Evolutionary conservation across 1,140 invertebrate species (phyloP), one percentile per base, ranked within the genome.

Genomic region (Anoplophora glabripennis): DNA sequence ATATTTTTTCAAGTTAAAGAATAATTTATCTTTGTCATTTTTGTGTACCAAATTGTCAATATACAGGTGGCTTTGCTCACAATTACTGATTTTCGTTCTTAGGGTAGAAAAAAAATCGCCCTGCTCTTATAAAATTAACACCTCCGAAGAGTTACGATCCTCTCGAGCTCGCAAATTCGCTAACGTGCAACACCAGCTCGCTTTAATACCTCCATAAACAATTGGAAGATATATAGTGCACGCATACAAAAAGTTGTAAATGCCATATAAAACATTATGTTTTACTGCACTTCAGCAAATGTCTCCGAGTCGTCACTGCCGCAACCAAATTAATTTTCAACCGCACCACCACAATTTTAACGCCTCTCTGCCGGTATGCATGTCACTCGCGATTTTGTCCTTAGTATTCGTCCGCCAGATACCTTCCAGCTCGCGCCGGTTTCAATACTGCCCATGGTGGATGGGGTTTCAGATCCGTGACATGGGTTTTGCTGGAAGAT

Each of bases 181-280:
- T 4, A 45, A 45, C 7, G 10, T 18, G 10, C 42, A 41, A 41
- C n/a, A 11, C 38, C 9, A 44, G 8, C 15, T 15, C 17, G 42
- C 10, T 18, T 45, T 45, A 45, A 45, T 45, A 45, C 34, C 21
- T 28, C 21, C 21, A 28, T 28, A 28, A 28, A 28, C 21, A 28
- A 28, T 28, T 28, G 21, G 21, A 28, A 28, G 21, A 28, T 28
- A 28, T 28, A 28, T 28, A 28, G 21, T 28, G 21, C 21, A 28
- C 5, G 10, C 9, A 14, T 35, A 15, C 15, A 37, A 49, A 49
- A 49, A 17, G 33, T 28, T 8, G 47, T 49, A 49, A 49, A 49
- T 35, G 47, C 17, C 47, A 36, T 35, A 49, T 49, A 49, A 49
- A 49, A 35, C 47, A 21, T 34, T 36, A 36, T 35, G 28, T 49